These are phyloP conservation scores for Camelus bactrianus DNA, from an alignment of 2,113 vertebrate genomes.

Conservation along the genomic window DNA sequence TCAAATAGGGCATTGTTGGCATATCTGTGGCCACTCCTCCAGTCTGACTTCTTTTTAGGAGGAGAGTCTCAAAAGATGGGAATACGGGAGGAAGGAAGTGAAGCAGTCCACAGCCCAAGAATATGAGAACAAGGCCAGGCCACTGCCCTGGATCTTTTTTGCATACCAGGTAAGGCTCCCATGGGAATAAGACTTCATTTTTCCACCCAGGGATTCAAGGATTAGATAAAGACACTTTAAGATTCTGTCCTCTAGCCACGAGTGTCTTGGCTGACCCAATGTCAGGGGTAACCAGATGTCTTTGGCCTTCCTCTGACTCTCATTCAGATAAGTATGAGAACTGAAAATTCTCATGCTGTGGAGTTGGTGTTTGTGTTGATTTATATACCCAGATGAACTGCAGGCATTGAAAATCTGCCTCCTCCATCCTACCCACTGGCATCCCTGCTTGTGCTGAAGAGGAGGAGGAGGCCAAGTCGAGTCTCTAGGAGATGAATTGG, in stretches of 20 bases:
- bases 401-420: not conserved
- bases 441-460: not conserved
- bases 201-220: not conserved
- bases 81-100: not conserved
- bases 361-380: not conserved
- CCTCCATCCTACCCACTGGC: not conserved
- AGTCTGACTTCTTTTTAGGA: not conserved
- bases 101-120: not conserved
- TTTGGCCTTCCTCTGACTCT: conserved; percentile 4
- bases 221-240: not conserved
- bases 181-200: conserved; percentile 15
- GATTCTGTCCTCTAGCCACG: not conserved
- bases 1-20: not conserved
- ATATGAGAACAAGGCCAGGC: not conserved
- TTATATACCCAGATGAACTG: not conserved
- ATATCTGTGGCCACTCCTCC: not conserved
- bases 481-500: conserved; percentile 31
- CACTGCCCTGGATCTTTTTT: not conserved
- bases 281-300: not conserved
- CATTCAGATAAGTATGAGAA: conserved; percentile 9
- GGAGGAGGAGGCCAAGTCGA: not conserved
- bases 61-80: not conserved
- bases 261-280: not conserved
- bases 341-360: not conserved
- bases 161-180: not conserved